Evolutionary conservation across 2,888 invertebrate species (phyloP).

Genomic region (Bimastos eiseni): DNA sequence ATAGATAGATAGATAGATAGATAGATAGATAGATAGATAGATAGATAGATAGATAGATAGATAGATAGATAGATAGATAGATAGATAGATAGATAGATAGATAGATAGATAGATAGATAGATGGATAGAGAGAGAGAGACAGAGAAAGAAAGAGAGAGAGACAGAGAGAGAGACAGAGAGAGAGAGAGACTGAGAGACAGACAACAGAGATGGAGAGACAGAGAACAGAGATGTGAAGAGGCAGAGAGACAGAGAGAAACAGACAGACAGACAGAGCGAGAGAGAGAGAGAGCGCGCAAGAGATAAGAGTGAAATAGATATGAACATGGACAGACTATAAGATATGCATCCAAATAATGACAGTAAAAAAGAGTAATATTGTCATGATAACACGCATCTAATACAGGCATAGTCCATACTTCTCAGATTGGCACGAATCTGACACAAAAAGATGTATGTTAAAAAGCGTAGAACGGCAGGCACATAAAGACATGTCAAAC

Average conservation of each 20-base stretch:
- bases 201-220: not conserved
- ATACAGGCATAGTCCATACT: not conserved
- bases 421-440: not conserved
- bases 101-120: too few species aligned
- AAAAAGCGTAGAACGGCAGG: not conserved
- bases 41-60: too few species aligned
- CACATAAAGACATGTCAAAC: not conserved
- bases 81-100: too few species aligned
- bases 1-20: too few species aligned
- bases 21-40: too few species aligned
- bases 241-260: not conserved
- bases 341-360: not conserved
- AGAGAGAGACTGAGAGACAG: not conserved
- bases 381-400: not conserved
- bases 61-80: too few species aligned
- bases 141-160: too few species aligned
- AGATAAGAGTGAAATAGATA: not conserved
- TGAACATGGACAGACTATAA: not conserved
- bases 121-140: too few species aligned
- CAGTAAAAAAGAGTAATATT: too few species aligned
- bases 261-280: not conserved
- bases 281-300: not conserved
- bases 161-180: not conserved
- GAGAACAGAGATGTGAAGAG: not conserved
- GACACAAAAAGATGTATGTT: not conserved